Conservation (phyloP, 2,113 vertebrate genomes). For the Perca schrenkii region DNA sequence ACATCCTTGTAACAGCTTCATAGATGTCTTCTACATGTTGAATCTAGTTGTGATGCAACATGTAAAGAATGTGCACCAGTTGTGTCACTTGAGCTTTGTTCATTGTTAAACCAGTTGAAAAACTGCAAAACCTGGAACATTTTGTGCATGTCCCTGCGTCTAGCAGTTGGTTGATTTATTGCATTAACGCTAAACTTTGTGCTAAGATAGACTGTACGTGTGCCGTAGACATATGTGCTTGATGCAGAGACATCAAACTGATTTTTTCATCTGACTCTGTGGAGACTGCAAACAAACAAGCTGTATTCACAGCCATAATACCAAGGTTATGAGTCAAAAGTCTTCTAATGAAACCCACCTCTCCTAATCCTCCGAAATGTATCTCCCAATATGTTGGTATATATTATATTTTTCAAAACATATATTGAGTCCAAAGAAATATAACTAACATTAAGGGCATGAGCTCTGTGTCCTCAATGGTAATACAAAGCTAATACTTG, state of each 20-base stretch:
- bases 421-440: background rate
- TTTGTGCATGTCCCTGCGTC: background rate
- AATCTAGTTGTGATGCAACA: background rate
- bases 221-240: no score
- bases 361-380: no score
- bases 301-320: background rate
- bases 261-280: background rate
- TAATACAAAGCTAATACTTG: background rate
- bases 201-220: no score
- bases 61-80: background rate
- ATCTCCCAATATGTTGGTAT: background rate
- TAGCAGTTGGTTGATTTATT: no score
- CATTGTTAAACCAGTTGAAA: background rate
- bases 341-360: background rate
- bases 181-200: no score
- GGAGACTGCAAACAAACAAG: background rate
- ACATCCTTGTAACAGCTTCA: background rate
- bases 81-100: background rate
- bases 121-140: background rate
- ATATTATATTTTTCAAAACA: background rate
- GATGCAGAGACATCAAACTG: background rate
- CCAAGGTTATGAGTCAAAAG: background rate
- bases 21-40: background rate
- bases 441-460: background rate
- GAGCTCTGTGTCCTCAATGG: background rate